Evolutionary conservation across 2,797 vertebrate genomes (phyloP).

Genomic region (Coregonus sp.): DNA sequence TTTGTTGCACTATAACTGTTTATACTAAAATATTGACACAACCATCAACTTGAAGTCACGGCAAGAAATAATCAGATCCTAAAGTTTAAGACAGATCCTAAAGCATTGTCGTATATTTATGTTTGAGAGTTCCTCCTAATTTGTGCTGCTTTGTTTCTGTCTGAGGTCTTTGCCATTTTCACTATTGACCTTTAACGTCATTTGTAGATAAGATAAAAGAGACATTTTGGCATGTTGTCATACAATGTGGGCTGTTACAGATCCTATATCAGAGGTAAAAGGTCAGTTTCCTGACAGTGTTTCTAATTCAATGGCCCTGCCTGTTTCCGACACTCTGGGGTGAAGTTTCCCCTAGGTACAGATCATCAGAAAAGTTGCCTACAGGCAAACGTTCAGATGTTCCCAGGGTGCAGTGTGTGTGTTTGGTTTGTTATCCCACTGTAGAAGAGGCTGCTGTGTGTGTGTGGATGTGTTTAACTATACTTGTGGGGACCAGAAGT

Average conservation of each 20-base stretch:
- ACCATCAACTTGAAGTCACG: too few species aligned
- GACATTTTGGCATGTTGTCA: conserved; percentile 5
- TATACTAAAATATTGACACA: too few species aligned
- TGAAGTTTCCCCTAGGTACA: not conserved
- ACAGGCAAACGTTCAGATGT: too few species aligned
- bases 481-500: too few species aligned
- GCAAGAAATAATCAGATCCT: too few species aligned
- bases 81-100: not conserved
- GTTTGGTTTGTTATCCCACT: too few species aligned
- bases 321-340: not conserved
- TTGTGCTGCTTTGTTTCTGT: conserved; percentile 4
- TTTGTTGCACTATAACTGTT: too few species aligned
- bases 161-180: not conserved
- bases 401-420: too few species aligned
- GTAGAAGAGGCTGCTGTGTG: too few species aligned
- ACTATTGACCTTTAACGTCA: not conserved
- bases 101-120: not conserved
- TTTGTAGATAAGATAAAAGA: not conserved
- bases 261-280: not conserved
- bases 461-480: too few species aligned
- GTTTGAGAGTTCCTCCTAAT: not conserved
- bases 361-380: not conserved
- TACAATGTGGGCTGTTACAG: too few species aligned
- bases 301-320: not conserved
- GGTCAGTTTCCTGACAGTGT: not conserved